Conservation (phyloP, 1,140 invertebrate genomes). For the Hirudo medicinalis region DNA sequence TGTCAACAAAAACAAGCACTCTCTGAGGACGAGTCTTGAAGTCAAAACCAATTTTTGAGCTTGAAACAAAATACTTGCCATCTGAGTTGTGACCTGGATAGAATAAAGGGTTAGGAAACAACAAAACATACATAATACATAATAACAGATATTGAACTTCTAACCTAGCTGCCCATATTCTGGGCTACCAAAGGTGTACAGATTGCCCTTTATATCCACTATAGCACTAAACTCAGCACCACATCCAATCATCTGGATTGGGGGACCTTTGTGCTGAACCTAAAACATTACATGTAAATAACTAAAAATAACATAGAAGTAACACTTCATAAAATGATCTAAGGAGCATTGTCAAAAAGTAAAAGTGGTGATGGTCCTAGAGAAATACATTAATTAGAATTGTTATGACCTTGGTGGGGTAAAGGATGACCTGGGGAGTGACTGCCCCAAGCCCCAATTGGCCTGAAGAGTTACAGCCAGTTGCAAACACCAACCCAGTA, state of each 20-base stretch:
- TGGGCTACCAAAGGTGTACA: conserved; percentile 79
- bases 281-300: conserved; percentile 22
- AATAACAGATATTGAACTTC: conserved; percentile 2
- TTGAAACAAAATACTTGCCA: conserved; percentile 79
- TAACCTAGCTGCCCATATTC: conserved; percentile 75
- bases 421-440: background rate
- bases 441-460: background rate
- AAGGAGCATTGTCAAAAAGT: too few relatives aligned
- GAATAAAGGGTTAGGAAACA: too few relatives aligned
- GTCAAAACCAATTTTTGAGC: conserved; percentile 50
- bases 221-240: conserved; percentile 84
- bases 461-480: conserved; percentile 2
- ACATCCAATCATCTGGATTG: conserved; percentile 68
- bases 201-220: conserved; percentile 67
- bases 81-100: conserved; percentile 71
- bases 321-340: too few relatives aligned
- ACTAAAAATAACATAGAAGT: too few relatives aligned
- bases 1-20: conserved; percentile 72
- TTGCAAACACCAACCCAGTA: background rate
- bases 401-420: background rate
- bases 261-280: conserved; percentile 51
- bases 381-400: background rate
- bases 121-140: too few relatives aligned
- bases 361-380: too few relatives aligned
- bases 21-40: conserved; percentile 57